phyloP scores from a whole-genome alignment of 2,888 invertebrate species.

The Zhuqinia jingwanae region DNA sequence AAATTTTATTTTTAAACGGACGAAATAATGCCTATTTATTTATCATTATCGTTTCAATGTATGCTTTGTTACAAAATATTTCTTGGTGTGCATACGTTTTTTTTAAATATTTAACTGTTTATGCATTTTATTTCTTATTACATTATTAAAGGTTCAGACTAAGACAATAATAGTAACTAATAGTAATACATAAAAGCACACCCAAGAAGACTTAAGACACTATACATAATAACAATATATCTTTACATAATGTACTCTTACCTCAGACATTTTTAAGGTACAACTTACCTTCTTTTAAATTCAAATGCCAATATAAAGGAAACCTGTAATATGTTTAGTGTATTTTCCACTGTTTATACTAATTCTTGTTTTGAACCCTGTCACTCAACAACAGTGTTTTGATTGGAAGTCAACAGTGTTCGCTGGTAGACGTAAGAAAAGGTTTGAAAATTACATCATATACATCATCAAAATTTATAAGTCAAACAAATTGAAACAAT shows the following conservation, averaged over 20 bases:
- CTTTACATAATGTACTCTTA: not conserved
- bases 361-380: too few relatives aligned
- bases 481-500: too few relatives aligned
- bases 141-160: constrained; percentile 22
- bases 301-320: too few relatives aligned
- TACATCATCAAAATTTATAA: too few relatives aligned
- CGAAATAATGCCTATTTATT: constrained; percentile 18
- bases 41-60: constrained; percentile 14
- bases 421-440: too few relatives aligned
- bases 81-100: constrained; percentile 26
- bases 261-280: too few relatives aligned
- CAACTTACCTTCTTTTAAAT: too few relatives aligned
- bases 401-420: too few relatives aligned
- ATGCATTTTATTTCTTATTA: not conserved
- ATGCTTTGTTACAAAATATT: constrained; percentile 45
- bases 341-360: too few relatives aligned
- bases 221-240: not conserved
- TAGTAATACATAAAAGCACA: constrained; percentile 13
- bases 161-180: constrained; percentile 37
- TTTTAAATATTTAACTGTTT: not conserved
- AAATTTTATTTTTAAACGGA: constrained; percentile 21
- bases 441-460: too few relatives aligned
- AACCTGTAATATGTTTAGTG: too few relatives aligned
- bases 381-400: too few relatives aligned
- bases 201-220: not conserved